A percentile compares a stretch with the other conserved stretches of the same genome.
Evolutionary conservation across 2,113 vertebrate genomes (phyloP).

Genomic region (Poicephalus gulielmi): DNA sequence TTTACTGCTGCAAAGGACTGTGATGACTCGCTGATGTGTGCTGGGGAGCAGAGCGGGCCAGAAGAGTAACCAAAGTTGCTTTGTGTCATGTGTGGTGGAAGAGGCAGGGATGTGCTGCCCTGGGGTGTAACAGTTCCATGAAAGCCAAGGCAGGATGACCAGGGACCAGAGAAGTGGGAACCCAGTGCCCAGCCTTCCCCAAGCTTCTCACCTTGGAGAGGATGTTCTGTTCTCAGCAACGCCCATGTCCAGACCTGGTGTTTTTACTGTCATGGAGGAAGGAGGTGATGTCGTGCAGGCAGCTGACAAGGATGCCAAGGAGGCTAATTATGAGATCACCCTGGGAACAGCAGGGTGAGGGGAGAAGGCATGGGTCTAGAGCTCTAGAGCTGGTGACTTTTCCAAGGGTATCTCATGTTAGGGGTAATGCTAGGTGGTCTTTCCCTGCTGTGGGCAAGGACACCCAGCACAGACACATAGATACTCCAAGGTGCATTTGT

Average conservation of each 20-base stretch:
- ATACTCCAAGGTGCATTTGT: neutral
- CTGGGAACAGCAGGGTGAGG: rapidly evolving
- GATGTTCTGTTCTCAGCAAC: neutral
- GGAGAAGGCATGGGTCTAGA: neutral
- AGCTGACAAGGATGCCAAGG: neutral
- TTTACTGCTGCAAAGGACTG: neutral
- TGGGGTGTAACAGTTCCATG: rapidly evolving
- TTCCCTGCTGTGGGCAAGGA: neutral
- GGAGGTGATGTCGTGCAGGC: rapidly evolving
- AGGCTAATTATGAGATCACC: neutral
- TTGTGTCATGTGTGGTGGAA: neutral
- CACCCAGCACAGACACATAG: too few relatives aligned
- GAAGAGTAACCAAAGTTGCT: neutral
- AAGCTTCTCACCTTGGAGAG: neutral
- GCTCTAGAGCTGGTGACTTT: neutral
- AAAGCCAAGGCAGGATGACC: neutral
- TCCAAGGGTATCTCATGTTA: neutral
- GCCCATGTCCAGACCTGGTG: neutral
- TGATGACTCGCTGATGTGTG: neutral
- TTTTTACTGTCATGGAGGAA: neutral
- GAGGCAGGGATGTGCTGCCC: neutral
- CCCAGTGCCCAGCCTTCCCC: neutral
- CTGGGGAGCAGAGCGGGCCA: neutral
- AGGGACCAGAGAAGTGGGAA: neutral
- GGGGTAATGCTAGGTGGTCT: neutral